These are phyloP conservation scores for Urophycis tenuis DNA, from an alignment of 2,797 vertebrate species.

Conservation along the genomic window DNA sequence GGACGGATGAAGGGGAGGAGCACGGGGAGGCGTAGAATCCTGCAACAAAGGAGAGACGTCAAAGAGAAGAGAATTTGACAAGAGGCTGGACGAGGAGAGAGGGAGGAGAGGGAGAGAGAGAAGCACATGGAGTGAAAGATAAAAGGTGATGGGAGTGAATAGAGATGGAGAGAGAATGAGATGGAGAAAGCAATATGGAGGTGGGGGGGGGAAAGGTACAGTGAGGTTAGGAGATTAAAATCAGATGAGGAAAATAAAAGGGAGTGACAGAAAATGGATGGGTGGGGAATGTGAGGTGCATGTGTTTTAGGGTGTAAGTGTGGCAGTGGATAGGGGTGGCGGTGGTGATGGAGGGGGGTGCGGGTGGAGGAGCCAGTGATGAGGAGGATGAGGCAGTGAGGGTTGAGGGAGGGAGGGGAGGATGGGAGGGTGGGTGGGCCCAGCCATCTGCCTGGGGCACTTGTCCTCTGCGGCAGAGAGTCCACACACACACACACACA, in stretches of 20 bases:
- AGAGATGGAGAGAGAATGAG: no score
- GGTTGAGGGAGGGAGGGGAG: background rate
- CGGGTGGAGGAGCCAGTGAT: background rate
- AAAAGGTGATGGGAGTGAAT: no score
- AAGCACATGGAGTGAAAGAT: no score
- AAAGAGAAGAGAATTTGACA: no score
- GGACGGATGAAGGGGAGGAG: no score
- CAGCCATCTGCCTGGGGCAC: constrained; percentile 67
- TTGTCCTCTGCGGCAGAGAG: constrained; percentile 53
- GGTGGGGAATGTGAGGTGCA: background rate
- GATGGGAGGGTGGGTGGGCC: constrained; percentile 23
- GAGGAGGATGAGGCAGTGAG: background rate
- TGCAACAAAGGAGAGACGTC: no score
- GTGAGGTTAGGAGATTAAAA: background rate
- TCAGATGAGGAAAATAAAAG: constrained; percentile 10
- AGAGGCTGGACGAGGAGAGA: no score
- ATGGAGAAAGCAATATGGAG: no score
- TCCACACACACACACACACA: background rate
- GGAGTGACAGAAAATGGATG: constrained; percentile 23
- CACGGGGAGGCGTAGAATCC: no score
- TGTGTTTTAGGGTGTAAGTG: no score
- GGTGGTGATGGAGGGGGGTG: background rate
- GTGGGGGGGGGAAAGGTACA: constrained; percentile 17
- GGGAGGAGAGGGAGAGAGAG: no score
- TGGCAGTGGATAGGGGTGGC: background rate